These are phyloP conservation scores for Melanocharis versteri DNA, from an alignment of 2,113 vertebrate genomes.

Conservation along the genomic window DNA sequence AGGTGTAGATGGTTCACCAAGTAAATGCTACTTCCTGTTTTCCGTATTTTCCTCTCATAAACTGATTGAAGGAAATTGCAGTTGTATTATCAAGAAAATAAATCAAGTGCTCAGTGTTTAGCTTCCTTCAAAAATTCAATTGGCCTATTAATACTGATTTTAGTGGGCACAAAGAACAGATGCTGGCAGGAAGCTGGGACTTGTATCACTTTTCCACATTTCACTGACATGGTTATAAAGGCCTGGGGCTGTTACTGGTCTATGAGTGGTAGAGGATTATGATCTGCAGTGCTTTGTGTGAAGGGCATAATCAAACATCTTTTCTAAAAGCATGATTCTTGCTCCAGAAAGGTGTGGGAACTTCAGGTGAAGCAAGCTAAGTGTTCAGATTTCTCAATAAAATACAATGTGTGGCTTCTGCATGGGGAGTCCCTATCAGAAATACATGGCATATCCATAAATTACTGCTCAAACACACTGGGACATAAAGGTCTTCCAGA, in stretches of 20 bases:
- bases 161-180: background rate
- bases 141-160: background rate
- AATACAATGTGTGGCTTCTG: background rate
- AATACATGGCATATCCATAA: background rate
- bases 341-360: background rate
- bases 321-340: background rate
- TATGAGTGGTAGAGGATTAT: fast-evolving
- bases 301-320: background rate
- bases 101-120: background rate
- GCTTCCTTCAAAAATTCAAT: background rate
- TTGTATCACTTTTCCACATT: background rate
- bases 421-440: fast-evolving
- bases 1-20: background rate
- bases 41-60: background rate
- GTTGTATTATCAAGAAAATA: background rate
- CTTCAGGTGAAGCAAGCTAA: background rate
- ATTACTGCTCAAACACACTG: background rate
- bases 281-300: background rate
- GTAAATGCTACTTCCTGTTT: background rate
- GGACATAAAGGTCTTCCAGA: background rate
- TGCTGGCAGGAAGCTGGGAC: background rate
- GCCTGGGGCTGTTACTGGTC: background rate
- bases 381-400: background rate
- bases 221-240: background rate
- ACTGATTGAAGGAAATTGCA: background rate